Evolutionary conservation across 1,140 invertebrate genomes (phyloP), one percentile per base, ranked within the genome.

Genomic region (Dufourea novaeangliae): DNA sequence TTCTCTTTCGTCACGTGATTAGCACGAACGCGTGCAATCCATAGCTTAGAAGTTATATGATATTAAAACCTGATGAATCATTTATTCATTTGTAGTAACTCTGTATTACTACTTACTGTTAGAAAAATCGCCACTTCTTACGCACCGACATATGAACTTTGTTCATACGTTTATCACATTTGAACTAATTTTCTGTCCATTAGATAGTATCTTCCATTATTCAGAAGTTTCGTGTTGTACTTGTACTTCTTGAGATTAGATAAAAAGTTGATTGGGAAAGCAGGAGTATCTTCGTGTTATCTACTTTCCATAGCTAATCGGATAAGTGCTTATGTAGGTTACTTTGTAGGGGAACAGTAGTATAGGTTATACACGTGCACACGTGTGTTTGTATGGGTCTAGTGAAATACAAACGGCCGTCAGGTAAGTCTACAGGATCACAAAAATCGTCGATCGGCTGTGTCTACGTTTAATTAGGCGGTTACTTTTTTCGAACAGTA

Each of bases 301-400:
- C 44, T 32, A 66, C 71, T 74, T 74, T 74, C 71, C 61, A 64
- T 32, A 52, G n/a, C 39, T 27, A 25, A 39, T 54, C 25, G 7
- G 39, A 64, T 22, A 14, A 27, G 32, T 25, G 27, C 39, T 37
- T 29, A 10, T 29, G 17, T 17, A 39, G 20, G 25, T 22, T n/a
- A 63, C 27, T 54, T 73, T 52, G 46, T 52, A 10, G 5, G 12
- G 11, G 27, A 22, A 22, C 37, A 11, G 27, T 10, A 6, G 20
- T 25, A 32, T 37, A 39, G 52, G 14, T 63, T 44, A 63, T 14
- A 29, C 44, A 63, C 59, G 32, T 52, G 20, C 20, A 17, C 7
- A n/a, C 20, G 6, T 22, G 20, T n/a, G 1, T 17, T 7, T n/a
- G 27, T 63, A 50, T 63, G 7, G 59, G 29, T 63, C 70, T 32